Evolutionary conservation across 2,113 vertebrate genomes (phyloP).

Genomic region (Chaetodon trifascialis): DNA sequence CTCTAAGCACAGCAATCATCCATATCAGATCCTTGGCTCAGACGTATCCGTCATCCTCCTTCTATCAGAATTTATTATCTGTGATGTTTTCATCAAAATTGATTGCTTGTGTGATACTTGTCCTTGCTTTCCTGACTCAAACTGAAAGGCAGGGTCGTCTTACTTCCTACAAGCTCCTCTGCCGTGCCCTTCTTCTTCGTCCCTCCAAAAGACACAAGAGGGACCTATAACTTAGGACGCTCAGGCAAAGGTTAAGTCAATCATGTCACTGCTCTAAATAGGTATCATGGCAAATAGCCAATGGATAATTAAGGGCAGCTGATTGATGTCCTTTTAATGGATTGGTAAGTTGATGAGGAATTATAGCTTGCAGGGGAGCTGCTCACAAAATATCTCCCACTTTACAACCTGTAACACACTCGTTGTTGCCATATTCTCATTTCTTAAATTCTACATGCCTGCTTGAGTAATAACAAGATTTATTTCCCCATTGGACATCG

Average conservation of each 20-base stretch:
- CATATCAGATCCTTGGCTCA: slow-evolving; percentile 12
- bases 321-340: slow-evolving; percentile 50
- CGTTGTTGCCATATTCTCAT: background rate
- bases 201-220: slow-evolving; percentile 45
- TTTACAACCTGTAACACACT: background rate
- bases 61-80: slow-evolving; percentile 41
- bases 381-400: background rate
- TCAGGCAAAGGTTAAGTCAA: slow-evolving; percentile 73
- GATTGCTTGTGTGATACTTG: slow-evolving; percentile 50
- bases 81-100: slow-evolving; percentile 57
- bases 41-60: slow-evolving; percentile 21
- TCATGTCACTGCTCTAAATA: slow-evolving; percentile 46
- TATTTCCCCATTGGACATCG: slow-evolving; percentile 12
- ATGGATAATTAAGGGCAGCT: slow-evolving; percentile 53
- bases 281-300: slow-evolving; percentile 46
- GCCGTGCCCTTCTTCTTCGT: slow-evolving; percentile 9
- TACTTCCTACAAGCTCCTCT: slow-evolving; percentile 33
- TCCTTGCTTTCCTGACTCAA: slow-evolving; percentile 49
- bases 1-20: slow-evolving; percentile 24
- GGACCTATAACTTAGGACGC: slow-evolving; percentile 26
- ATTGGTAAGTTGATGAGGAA: background rate
- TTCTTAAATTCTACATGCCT: slow-evolving; percentile 6
- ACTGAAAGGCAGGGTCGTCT: slow-evolving; percentile 40
- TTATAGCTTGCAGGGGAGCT: slow-evolving; percentile 3
- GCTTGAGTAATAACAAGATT: background rate